Evolutionary conservation across 1,140 invertebrate species (phyloP), one percentile per base, ranked within the genome.

Genomic region (Octopus sinensis): DNA sequence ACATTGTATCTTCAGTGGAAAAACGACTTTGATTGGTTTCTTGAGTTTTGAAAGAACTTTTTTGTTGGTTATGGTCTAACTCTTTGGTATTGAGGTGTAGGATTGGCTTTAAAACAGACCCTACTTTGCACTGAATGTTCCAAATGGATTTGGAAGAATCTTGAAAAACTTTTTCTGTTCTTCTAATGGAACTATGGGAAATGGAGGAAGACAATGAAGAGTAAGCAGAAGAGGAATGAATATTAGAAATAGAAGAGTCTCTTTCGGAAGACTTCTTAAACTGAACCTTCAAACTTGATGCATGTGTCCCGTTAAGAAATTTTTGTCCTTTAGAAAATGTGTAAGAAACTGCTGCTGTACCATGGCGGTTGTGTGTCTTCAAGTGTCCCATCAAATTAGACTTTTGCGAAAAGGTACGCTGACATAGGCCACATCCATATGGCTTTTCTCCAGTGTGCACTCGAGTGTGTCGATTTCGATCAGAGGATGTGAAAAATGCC

Each of bases 331-430:
- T 73, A 10, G 68, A 73, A 6, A 73, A 17, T 10, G 68, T 23
- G 5, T n/a, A 17, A 73, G 68, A 73, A 73, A 6, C 30, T 13
- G 68, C 68, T 17, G 30, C 17, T 13, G 68, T 73, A 6, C 68
- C 13, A 73, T 23, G 5, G 5, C 68, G 68, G 6, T 7, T 76
- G 56, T 82, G 81, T 12, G 54, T 80, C 53, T 80, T 77, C 10
- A 80, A 62, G 78, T 83, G 83, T 53, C 81, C 53, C 4, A 53
- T 81, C 17, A 81, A 71, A 62, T 71, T 75, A 23, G 79, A 77
- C 68, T 83, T 83, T 53, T 81, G 79, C 30, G 88, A 83, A 80
- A 90, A 92, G 9, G 81, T 78, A n/a, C 83, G 82, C 12, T 86
- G 85, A 84, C 86, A 87, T 10, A 84, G 10, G 17, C 76, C 80